These are phyloP conservation scores for Micronisus gabar DNA, from an alignment of 2,113 vertebrate genomes.

Conservation along the genomic window DNA sequence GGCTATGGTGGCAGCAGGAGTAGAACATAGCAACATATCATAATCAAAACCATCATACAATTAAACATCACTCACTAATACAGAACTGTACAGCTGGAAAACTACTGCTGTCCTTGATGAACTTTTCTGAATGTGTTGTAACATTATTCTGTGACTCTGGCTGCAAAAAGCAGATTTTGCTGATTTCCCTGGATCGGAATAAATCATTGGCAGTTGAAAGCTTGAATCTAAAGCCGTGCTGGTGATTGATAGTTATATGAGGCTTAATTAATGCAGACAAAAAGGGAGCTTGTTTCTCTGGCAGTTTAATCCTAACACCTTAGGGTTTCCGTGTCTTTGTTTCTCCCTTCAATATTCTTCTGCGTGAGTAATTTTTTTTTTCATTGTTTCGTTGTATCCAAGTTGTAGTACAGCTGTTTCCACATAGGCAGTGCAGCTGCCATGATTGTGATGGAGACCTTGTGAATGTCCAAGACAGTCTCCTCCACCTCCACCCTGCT, in stretches of 20 bases:
- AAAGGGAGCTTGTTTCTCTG: neutral
- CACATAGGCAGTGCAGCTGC: neutral
- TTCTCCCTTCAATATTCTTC: conserved; percentile 4
- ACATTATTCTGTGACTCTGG: neutral
- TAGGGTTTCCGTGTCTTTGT: neutral
- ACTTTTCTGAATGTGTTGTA: neutral
- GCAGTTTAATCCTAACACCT: conserved; percentile 18
- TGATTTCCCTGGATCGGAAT: conserved; percentile 36
- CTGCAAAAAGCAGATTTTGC: conserved; percentile 20
- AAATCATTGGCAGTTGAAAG: conserved; percentile 4
- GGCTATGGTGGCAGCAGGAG: neutral
- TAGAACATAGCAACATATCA: neutral
- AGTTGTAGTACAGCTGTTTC: neutral
- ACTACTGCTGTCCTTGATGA: neutral
- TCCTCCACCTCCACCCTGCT: neutral
- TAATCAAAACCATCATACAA: conserved; percentile 33
- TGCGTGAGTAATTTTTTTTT: neutral
- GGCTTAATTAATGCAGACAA: neutral
- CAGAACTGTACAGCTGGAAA: neutral
- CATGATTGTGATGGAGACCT: neutral
- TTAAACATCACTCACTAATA: neutral
- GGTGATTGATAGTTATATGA: neutral
- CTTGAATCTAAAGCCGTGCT: neutral
- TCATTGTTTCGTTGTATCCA: neutral
- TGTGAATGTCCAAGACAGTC: neutral